Conservation (phyloP, 2,113 vertebrate genomes). For the Oncorhynchus mykiss region DNA sequence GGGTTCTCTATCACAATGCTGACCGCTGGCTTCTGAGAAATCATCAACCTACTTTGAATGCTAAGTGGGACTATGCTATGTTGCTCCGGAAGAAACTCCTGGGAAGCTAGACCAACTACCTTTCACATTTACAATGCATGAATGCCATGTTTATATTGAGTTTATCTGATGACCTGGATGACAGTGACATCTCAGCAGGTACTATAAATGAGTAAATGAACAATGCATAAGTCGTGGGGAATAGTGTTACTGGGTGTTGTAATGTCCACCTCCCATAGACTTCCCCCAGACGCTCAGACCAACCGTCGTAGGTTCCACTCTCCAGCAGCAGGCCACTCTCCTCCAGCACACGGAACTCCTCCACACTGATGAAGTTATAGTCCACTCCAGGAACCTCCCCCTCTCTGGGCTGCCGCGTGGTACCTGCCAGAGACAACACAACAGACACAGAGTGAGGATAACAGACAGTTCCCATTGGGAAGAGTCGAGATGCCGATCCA, state of each 20-base stretch:
- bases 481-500: too few relatives aligned
- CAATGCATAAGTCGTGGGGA: not conserved
- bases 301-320: constrained; percentile 97
- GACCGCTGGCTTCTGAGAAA: not conserved
- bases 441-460: not conserved
- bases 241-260: not conserved
- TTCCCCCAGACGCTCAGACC: too few relatives aligned
- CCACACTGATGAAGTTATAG: constrained; percentile 98
- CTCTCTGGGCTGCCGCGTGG: constrained; percentile 94
- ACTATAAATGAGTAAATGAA: constrained; percentile 19
- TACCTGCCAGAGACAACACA: constrained; percentile 79
- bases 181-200: constrained; percentile 33
- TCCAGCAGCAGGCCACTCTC: constrained; percentile 94
- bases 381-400: constrained; percentile 97
- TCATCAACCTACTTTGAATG: too few relatives aligned
- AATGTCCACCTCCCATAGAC: too few relatives aligned
- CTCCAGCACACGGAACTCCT: constrained; percentile 92
- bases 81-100: too few relatives aligned
- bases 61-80: too few relatives aligned
- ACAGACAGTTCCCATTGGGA: too few relatives aligned
- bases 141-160: constrained; percentile 35
- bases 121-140: constrained; percentile 19
- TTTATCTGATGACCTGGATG: constrained; percentile 26
- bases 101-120: too few relatives aligned
- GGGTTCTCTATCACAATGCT: constrained; percentile 12